These are phyloP conservation scores for Ascaphus truei DNA, from an alignment of 2,113 vertebrate genomes.

Conservation along the genomic window DNA sequence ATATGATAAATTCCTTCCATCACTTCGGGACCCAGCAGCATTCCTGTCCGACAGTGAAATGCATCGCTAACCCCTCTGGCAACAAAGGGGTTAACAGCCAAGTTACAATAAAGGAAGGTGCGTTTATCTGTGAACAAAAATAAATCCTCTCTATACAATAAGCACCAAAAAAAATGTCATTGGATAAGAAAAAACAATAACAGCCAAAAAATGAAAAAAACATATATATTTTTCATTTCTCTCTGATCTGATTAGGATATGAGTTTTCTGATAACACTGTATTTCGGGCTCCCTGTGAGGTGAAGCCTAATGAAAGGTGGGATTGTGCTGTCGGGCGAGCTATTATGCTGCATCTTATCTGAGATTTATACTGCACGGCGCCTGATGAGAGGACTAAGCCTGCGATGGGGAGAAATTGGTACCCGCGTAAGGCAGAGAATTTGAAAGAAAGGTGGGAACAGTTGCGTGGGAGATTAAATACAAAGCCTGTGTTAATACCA, in stretches of 20 bases:
- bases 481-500: no score
- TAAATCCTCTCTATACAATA: neutral
- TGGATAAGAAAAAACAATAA: constrained; percentile 27
- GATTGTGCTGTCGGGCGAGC: no score
- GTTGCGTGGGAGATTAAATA: no score
- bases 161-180: constrained; percentile 6
- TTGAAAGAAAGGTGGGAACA: no score
- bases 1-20: constrained; percentile 11
- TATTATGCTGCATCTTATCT: no score
- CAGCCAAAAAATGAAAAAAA: constrained; percentile 9
- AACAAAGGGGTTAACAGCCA: neutral
- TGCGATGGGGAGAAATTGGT: no score
- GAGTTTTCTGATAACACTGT: neutral
- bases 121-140: neutral
- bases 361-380: no score
- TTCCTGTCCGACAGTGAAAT: neutral
- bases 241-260: constrained; percentile 1
- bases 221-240: constrained; percentile 7
- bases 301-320: no score
- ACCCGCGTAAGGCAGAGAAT: no score
- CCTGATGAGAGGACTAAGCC: no score
- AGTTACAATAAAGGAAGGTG: neutral
- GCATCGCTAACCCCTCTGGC: neutral
- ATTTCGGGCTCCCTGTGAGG: neutral
- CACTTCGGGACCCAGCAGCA: neutral